Percentiles rank a stretch among this genome's conserved stretches.
These are phyloP conservation scores for Paracyclopina nana DNA, from an alignment of 1,140 invertebrate species.

Conservation along the genomic window DNA sequence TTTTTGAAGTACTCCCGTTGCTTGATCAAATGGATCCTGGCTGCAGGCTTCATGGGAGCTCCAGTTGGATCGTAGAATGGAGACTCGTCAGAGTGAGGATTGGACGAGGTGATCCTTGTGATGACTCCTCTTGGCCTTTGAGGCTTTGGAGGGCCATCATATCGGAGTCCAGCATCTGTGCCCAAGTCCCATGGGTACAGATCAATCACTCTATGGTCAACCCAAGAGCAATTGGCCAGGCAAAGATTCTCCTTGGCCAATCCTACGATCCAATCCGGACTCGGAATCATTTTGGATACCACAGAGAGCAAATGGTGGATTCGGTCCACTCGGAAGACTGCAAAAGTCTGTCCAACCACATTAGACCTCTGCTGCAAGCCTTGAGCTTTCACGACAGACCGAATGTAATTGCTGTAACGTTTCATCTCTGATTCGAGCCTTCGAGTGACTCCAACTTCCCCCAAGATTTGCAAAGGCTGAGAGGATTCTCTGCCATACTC, in stretches of 20 bases:
- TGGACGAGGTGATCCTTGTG: constrained; percentile 53
- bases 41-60: constrained; percentile 55
- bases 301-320: constrained; percentile 73
- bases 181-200: constrained; percentile 86
- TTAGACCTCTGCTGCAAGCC: constrained; percentile 72
- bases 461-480: not conserved
- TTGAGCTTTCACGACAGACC: constrained; percentile 82
- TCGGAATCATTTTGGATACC: constrained; percentile 48
- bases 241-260: constrained; percentile 69
- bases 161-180: constrained; percentile 38
- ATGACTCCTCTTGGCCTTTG: constrained; percentile 40
- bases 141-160: constrained; percentile 29
- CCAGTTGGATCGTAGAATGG: constrained; percentile 70
- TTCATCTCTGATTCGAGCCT: constrained; percentile 10
- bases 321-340: constrained; percentile 65
- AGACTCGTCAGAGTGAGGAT: constrained; percentile 62
- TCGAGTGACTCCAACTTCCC: not conserved
- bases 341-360: constrained; percentile 65
- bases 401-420: constrained; percentile 27
- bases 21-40: constrained; percentile 44
- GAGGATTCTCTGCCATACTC: constrained; percentile 1
- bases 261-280: constrained; percentile 88
- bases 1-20: constrained; percentile 46
- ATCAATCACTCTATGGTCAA: constrained; percentile 50
- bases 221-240: constrained; percentile 67